A percentile compares a stretch with the other conserved stretches of the same genome.
Evolutionary conservation across 2,888 invertebrate genomes (phyloP).

Genomic region (Acleris holmiana): DNA sequence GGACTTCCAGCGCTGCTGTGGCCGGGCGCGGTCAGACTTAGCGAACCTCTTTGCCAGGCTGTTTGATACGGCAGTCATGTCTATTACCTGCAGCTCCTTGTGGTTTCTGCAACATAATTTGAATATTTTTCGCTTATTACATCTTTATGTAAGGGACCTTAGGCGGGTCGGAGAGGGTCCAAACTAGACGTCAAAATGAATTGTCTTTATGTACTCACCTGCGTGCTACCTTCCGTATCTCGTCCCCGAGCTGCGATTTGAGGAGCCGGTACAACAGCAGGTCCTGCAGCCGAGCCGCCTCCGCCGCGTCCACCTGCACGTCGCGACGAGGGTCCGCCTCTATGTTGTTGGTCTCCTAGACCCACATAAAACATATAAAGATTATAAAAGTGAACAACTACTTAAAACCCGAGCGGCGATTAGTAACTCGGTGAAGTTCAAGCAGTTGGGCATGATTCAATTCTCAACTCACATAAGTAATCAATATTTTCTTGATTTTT

Average conservation of each 20-base stretch:
- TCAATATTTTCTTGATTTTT: too few species aligned
- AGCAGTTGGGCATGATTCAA: too few species aligned
- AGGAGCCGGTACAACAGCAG: slow-evolving; percentile 19
- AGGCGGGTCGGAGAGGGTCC: too few species aligned
- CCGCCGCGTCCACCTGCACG: slow-evolving; percentile 1
- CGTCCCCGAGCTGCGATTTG: slow-evolving; percentile 11
- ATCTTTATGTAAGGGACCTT: too few species aligned
- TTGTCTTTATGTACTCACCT: slow-evolving; percentile 9
- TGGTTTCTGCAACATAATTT: slow-evolving; percentile 2
- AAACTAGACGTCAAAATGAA: too few species aligned
- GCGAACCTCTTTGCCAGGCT: slow-evolving; percentile 42
- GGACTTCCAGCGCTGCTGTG: slow-evolving; percentile 52
- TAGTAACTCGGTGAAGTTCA: too few species aligned
- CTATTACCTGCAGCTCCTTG: slow-evolving; percentile 5
- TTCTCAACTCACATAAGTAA: too few species aligned
- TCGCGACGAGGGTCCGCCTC: neutral
- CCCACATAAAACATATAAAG: neutral
- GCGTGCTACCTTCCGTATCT: slow-evolving; percentile 5
- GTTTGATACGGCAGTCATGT: slow-evolving; percentile 9
- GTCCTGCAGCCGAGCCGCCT: slow-evolving; percentile 13
- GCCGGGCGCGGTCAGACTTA: slow-evolving; percentile 24
- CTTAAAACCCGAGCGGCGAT: too few species aligned
- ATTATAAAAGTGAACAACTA: too few species aligned
- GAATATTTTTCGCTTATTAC: neutral
- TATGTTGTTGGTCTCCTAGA: slow-evolving; percentile 15